Percentiles rank a stretch among this genome's conserved stretches.
These are phyloP conservation scores for Cyprinus carpio DNA, from an alignment of 2,113 vertebrate genomes.

Conservation along the genomic window DNA sequence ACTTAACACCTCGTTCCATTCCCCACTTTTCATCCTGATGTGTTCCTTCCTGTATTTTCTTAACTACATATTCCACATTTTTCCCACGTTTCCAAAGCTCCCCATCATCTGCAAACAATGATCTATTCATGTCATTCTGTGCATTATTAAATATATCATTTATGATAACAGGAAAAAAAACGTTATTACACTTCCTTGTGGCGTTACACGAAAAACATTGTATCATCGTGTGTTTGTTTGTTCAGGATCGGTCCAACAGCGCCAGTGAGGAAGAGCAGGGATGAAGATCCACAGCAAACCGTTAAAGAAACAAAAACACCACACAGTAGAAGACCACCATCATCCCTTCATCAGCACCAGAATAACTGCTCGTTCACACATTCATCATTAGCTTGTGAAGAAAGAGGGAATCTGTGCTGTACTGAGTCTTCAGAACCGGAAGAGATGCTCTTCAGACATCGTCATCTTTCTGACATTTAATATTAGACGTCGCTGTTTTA, in stretches of 20 bases:
- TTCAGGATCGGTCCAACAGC: constrained; percentile 79
- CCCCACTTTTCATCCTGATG: not conserved
- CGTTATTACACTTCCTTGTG: not conserved
- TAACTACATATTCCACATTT: too few species aligned
- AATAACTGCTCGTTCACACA: not conserved
- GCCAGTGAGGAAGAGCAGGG: constrained; percentile 78
- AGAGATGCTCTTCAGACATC: not conserved
- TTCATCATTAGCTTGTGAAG: not conserved
- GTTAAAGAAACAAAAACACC: not conserved
- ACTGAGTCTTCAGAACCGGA: not conserved
- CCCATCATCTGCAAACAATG: not conserved
- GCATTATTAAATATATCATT: not conserved
- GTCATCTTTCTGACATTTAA: not conserved
- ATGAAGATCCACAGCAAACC: constrained; percentile 36
- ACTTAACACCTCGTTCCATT: not conserved
- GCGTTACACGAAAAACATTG: too few species aligned
- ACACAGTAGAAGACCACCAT: not conserved
- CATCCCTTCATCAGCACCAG: not conserved
- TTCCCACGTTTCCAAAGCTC: too few species aligned
- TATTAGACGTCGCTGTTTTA: not conserved
- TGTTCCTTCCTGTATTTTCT: not conserved
- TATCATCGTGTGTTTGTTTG: too few species aligned
- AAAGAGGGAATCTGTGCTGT: not conserved
- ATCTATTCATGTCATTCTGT: not conserved
- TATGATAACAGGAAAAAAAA: not conserved